phyloP scores from a whole-genome alignment of 2,888 invertebrate species.

The Aquatica leii region DNA sequence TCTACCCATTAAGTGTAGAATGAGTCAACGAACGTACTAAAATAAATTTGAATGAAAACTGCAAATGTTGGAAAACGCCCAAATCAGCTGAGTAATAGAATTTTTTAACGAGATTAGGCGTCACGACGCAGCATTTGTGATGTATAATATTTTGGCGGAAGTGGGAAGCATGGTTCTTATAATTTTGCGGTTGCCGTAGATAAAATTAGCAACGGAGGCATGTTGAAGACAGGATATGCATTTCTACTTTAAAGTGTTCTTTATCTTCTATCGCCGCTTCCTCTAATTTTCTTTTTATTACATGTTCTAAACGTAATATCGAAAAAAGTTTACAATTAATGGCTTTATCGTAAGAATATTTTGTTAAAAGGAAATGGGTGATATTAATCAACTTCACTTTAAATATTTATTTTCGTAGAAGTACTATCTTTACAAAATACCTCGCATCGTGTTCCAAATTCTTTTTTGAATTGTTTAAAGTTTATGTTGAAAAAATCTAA shows the following conservation, averaged over 20 bases:
- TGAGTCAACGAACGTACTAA: too few relatives aligned
- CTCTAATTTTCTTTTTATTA: conserved; percentile 16
- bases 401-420: not conserved
- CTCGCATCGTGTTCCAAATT: too few relatives aligned
- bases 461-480: too few relatives aligned
- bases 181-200: conserved; percentile 46
- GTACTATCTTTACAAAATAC: not conserved
- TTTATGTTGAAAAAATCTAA: too few relatives aligned
- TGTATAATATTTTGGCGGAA: conserved; percentile 45
- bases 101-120: conserved; percentile 16
- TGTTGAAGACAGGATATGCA: conserved; percentile 34
- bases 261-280: conserved; percentile 28
- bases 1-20: too few relatives aligned
- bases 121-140: conserved; percentile 38
- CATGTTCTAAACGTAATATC: not conserved
- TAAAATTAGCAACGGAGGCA: conserved; percentile 41
- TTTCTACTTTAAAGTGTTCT: conserved; percentile 28
- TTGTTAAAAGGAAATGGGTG: not conserved
- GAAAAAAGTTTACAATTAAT: not conserved
- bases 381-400: not conserved
- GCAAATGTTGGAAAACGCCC: too few relatives aligned
- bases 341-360: not conserved
- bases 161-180: conserved; percentile 47
- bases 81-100: too few relatives aligned
- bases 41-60: too few relatives aligned